A percentile compares a stretch with the other conserved stretches of the same genome.
Evolutionary conservation across 1,140 invertebrate species (phyloP).

Genomic region (Wiebesia pumilae): DNA sequence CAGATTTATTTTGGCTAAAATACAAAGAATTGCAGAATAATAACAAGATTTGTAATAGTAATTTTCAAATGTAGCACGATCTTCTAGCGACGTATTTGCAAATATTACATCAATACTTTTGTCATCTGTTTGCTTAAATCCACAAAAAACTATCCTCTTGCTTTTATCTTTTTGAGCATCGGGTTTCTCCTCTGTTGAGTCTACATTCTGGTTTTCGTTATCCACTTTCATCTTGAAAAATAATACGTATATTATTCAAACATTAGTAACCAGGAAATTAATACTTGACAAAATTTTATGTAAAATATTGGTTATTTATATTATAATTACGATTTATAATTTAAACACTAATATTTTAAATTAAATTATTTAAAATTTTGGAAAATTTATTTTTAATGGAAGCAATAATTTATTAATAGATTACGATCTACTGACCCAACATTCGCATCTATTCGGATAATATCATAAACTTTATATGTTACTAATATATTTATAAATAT

Average conservation of each 20-base stretch:
- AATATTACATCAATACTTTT: slow-evolving; percentile 59
- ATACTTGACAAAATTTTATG: no score
- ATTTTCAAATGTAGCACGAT: slow-evolving; percentile 52
- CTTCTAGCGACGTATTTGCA: slow-evolving; percentile 56
- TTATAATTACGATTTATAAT: no score
- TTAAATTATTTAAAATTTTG: no score
- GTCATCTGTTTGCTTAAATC: slow-evolving; percentile 56
- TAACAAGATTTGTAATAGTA: slow-evolving; percentile 66
- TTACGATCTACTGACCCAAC: no score
- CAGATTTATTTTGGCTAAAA: slow-evolving; percentile 63
- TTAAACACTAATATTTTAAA: no score
- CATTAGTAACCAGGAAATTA: background rate
- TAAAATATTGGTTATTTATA: no score
- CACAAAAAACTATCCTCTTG: background rate
- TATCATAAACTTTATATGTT: no score
- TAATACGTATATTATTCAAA: background rate
- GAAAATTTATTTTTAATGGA: no score
- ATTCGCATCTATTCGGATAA: no score
- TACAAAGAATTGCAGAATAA: slow-evolving; percentile 64
- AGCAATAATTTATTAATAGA: no score
- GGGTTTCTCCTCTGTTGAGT: background rate
- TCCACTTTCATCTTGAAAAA: background rate
- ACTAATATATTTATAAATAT: no score
- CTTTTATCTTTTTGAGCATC: background rate
- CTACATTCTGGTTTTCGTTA: background rate